phyloP scores from a whole-genome alignment of 2,888 invertebrate genomes.

The Lasioglossum lativentre region DNA sequence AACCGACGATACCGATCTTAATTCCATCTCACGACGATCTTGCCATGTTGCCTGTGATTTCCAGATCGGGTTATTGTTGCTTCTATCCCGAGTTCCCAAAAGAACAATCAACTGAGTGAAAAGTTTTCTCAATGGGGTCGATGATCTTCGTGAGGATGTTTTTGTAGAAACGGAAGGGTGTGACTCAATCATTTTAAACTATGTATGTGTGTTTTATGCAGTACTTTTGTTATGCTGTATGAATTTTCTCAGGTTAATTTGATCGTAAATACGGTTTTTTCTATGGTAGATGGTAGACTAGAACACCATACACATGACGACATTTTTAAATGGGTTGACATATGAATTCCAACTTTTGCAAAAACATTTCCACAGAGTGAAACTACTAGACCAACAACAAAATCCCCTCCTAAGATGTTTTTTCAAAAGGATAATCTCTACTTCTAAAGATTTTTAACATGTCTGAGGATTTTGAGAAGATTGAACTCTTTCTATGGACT shows the following conservation, averaged over 20 bases:
- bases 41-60: background rate
- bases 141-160: background rate
- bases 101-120: background rate
- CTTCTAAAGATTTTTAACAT: background rate
- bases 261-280: too few relatives aligned
- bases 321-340: background rate
- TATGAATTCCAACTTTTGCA: background rate
- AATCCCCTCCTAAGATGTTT: background rate
- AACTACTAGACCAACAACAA: background rate
- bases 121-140: background rate
- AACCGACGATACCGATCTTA: constrained; percentile 3
- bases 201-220: too few relatives aligned
- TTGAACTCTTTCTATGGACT: background rate
- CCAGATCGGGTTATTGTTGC: background rate
- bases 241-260: too few relatives aligned
- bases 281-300: too few relatives aligned
- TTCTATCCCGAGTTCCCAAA: background rate
- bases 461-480: background rate
- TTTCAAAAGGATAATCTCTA: background rate
- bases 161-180: background rate
- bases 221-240: too few relatives aligned
- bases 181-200: background rate
- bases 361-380: background rate
- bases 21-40: constrained; percentile 5
- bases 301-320: background rate